Conservation (phyloP, 2,113 vertebrate genomes). For the Asarcornis scutulata region DNA sequence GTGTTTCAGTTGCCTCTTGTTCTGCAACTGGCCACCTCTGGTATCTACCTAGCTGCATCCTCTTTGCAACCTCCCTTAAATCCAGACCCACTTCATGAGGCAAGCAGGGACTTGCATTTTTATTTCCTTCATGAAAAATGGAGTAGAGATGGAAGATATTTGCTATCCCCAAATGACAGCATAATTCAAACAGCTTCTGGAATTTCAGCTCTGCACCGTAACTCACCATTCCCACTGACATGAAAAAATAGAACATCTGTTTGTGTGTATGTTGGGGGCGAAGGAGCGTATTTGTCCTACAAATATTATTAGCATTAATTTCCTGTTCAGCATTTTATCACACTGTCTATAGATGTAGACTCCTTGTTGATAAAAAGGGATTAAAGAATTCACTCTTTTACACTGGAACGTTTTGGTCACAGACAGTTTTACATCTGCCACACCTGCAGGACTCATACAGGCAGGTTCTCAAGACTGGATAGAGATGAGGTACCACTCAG, state of each 20-base stretch:
- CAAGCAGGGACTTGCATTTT: not conserved
- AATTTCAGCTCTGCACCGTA: slow-evolving; percentile 10
- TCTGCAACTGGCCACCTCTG: not conserved
- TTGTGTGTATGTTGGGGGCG: not conserved
- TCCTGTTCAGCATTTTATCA: not conserved
- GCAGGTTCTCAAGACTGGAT: not conserved
- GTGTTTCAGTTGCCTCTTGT: not conserved
- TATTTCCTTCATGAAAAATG: slow-evolving; percentile 46
- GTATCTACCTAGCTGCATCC: not conserved
- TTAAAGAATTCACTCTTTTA: not conserved
- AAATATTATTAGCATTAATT: not conserved
- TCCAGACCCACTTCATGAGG: not conserved
- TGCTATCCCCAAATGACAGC: slow-evolving; percentile 14
- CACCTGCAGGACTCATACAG: not conserved
- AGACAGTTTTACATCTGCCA: not conserved
- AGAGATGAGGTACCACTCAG: not conserved
- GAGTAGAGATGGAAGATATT: slow-evolving; percentile 30
- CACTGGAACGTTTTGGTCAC: not conserved
- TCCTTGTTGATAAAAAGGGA: not conserved
- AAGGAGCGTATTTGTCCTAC: not conserved
- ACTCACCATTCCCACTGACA: slow-evolving; percentile 14
- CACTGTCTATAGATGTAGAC: not conserved
- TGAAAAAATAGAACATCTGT: not conserved
- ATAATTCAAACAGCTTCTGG: slow-evolving; percentile 43
- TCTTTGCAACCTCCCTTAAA: not conserved